Conservation (phyloP, 2,888 invertebrate genomes). For the Aleiodes alternator region DNA sequence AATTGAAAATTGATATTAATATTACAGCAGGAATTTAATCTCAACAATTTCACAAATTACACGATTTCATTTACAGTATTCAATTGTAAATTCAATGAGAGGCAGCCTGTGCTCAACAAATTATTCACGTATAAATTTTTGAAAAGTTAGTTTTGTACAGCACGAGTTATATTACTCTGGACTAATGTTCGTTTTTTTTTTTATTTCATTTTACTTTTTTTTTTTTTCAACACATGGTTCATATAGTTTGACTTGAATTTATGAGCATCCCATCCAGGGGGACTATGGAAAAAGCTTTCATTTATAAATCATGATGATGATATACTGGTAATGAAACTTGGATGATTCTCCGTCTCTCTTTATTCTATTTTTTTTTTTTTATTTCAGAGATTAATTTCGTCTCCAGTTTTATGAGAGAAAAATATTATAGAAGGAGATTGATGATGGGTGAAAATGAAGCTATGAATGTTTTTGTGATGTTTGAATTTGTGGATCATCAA, state of each 20-base stretch:
- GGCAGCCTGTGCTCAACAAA: neutral
- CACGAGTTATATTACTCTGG: slow-evolving; percentile 18
- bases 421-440: no score
- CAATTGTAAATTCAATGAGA: slow-evolving; percentile 8
- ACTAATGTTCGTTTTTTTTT: neutral
- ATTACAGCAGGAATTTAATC: neutral
- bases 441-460: no score
- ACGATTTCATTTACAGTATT: neutral
- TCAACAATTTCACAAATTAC: neutral
- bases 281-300: slow-evolving; percentile 25
- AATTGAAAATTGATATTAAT: neutral
- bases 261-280: slow-evolving; percentile 26
- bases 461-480: no score
- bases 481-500: no score
- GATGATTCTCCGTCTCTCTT: neutral
- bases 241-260: slow-evolving; percentile 15
- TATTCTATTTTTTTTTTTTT: slow-evolving; percentile 10
- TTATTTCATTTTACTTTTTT: neutral
- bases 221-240: neutral
- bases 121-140: slow-evolving; percentile 11
- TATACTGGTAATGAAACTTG: slow-evolving; percentile 7
- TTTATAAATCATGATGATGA: slow-evolving; percentile 22
- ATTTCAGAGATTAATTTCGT: neutral
- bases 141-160: slow-evolving; percentile 6
- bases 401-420: neutral